These are phyloP conservation scores for Pangasius djambal DNA, from an alignment of 2,797 vertebrate genomes.

Conservation along the genomic window DNA sequence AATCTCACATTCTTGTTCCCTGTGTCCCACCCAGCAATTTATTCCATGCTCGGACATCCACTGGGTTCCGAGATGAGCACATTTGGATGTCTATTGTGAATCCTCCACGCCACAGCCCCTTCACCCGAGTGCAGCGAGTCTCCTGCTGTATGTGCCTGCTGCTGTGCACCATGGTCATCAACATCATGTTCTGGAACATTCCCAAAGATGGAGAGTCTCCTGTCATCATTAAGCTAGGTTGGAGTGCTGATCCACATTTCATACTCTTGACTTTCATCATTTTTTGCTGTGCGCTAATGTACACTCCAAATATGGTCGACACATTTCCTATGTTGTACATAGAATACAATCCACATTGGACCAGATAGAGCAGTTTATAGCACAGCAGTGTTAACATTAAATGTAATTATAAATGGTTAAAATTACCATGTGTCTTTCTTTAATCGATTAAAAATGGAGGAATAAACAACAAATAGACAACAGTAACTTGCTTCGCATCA, in stretches of 20 bases:
- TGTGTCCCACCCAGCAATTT: slow-evolving; percentile 71
- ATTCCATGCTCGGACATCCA: slow-evolving; percentile 78
- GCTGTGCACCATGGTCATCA: slow-evolving; percentile 85
- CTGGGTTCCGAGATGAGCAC: slow-evolving; percentile 82
- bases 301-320: not conserved
- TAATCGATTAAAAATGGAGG: not conserved
- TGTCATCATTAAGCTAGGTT: slow-evolving; percentile 75
- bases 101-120: slow-evolving; percentile 79
- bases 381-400: not conserved
- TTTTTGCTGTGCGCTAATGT: not conserved
- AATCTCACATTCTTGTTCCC: not conserved
- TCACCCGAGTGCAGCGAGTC: slow-evolving; percentile 82
- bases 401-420: not conserved
- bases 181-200: slow-evolving; percentile 85
- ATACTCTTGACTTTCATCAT: not conserved
- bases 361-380: not conserved
- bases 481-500: not conserved
- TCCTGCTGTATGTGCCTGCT: slow-evolving; percentile 85
- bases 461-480: not conserved
- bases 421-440: not conserved
- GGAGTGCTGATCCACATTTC: slow-evolving; percentile 17
- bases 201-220: slow-evolving; percentile 66
- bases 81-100: slow-evolving; percentile 84
- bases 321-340: not conserved
- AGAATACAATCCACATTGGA: not conserved